Evolutionary conservation across 2,797 vertebrate species (phyloP).

Genomic region (Xiphophorus birchmanni): DNA sequence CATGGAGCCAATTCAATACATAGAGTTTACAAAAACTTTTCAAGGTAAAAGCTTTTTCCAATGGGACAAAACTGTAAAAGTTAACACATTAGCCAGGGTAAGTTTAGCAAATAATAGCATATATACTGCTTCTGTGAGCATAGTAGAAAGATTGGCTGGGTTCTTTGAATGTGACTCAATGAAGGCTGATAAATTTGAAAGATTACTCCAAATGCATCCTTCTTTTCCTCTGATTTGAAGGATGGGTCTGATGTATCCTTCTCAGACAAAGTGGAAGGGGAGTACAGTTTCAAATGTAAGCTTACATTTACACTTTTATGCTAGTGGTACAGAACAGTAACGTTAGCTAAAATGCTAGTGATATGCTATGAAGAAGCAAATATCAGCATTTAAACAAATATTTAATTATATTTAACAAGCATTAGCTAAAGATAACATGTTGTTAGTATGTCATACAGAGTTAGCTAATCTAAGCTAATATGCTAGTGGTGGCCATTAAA

Average conservation of each 20-base stretch:
- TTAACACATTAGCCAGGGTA: neutral
- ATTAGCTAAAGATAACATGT: neutral
- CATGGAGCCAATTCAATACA: conserved; percentile 15
- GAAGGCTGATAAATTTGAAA: neutral
- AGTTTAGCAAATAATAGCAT: neutral
- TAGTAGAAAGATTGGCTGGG: neutral
- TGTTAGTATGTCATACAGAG: neutral
- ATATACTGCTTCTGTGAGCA: neutral
- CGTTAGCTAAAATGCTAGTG: neutral
- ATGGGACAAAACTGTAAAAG: neutral
- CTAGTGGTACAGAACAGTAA: neutral
- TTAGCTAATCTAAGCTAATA: neutral
- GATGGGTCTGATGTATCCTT: neutral
- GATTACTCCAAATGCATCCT: neutral
- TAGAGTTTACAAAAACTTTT: neutral
- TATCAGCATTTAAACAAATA: neutral
- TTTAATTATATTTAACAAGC: neutral
- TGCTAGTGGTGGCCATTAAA: neutral
- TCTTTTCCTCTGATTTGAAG: neutral
- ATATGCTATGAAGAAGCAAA: neutral
- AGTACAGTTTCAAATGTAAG: neutral
- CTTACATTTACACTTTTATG: neutral
- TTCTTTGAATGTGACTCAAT: neutral
- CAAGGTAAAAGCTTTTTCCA: neutral
- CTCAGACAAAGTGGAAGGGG: neutral